Evolutionary conservation across 2,888 invertebrate genomes (phyloP), one percentile per base, ranked within the genome.

Genomic region (Theretra japonica): DNA sequence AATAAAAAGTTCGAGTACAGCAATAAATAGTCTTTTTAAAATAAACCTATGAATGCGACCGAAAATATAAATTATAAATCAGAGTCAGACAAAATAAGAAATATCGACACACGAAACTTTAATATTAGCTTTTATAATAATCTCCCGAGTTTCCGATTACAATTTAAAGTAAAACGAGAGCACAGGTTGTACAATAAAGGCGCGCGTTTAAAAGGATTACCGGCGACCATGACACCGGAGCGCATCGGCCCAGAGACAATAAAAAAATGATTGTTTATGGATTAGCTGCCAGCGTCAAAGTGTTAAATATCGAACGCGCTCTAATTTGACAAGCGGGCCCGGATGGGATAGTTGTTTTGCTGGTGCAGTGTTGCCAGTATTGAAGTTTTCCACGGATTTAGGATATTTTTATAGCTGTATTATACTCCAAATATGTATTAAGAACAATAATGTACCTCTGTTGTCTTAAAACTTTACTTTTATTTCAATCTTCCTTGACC

Each of bases 221-320:
- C 77, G 83, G 86, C 90, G 85, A 86, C 89, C 92, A 89, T 90
- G 92, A 91, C 92, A 92, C 85, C 85, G 82, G 91, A 91, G 88
- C 87, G 83, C 84, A 82, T 83, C 77, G 80, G 50, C 50, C 56
- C 59, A 69, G 68, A 72, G 59, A 72, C 68, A 84, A 83, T 79
- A 86, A 89, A 89, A 86, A 87, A 91, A 90, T 90, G 88, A 89
- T 90, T 90, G 90, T 88, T 86, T 85, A 80, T 81, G 92, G 94
- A 94, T 94, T 93, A 94, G 90, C 91, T 91, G 92, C 89, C 94
- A 92, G 94, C 92, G 94, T 94, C 94, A 94, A 94, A 93, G 94
- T 94, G 94, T 94, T 94, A 94, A 94, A 94, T 93, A 93, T 94
- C 93, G 93, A 92, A 92, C 91, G 87, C 87, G 88, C 90, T 91